Evolutionary conservation across 2,888 invertebrate species (phyloP).

Genomic region (Thera obeliscata): DNA sequence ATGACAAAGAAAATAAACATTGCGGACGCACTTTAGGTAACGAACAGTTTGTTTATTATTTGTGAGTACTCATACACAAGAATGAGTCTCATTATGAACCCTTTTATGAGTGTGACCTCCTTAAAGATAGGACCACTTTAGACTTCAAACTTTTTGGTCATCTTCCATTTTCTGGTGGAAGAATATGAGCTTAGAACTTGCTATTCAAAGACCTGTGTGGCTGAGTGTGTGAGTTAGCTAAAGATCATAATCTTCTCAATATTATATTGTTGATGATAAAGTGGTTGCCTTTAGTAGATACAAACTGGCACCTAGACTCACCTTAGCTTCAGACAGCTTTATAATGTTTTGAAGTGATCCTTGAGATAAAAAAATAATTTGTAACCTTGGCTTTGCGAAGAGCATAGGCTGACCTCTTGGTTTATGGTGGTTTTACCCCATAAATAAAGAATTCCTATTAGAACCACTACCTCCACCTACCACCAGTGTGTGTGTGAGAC

Average conservation of each 20-base stretch:
- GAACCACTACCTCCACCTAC: too few species aligned
- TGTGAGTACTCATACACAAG: neutral
- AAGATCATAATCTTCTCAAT: neutral
- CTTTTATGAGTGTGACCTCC: constrained; percentile 5
- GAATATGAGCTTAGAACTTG: constrained; percentile 13
- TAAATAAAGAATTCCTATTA: too few species aligned
- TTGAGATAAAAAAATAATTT: too few species aligned
- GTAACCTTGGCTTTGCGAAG: too few species aligned
- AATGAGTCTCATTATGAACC: constrained; percentile 6
- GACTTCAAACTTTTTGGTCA: neutral
- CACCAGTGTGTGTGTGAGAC: too few species aligned
- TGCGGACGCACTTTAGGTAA: neutral
- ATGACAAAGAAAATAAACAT: constrained; percentile 28
- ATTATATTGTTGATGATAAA: neutral
- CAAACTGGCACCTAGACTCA: too few species aligned
- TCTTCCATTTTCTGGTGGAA: neutral
- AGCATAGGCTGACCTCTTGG: too few species aligned
- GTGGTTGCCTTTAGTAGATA: neutral
- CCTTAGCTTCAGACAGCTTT: too few species aligned
- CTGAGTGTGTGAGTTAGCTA: constrained; percentile 5
- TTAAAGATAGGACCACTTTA: neutral
- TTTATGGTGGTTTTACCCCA: too few species aligned
- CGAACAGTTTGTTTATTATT: neutral
- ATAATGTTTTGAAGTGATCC: too few species aligned
- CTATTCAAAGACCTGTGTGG: constrained; percentile 6